Conservation (phyloP, 2,113 vertebrate genomes). For the chimpanzee (Pan troglodytes) region NHGRI_mPanTro3-v2.1_pri NC_072411.2:84110001-84110500, state of each 20-base stretch:
- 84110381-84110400: not conserved
- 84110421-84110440: not conserved
- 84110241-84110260: slow-evolving; percentile 9
- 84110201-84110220: not conserved
- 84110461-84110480: not conserved
- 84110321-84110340: not conserved
- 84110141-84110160: not conserved
- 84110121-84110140: too few species aligned
- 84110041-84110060: too few species aligned
- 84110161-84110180: not conserved
- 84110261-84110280: not conserved
- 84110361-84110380: not conserved
- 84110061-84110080: too few species aligned
- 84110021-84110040: too few species aligned
- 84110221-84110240: not conserved
- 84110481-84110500: not conserved
- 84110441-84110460: not conserved
- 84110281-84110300: not conserved
- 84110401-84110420: not conserved
- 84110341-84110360: not conserved
- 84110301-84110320: not conserved
- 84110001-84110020: too few species aligned
- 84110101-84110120: too few species aligned
- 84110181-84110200: not conserved
- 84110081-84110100: too few species aligned